Evolutionary conservation across 2,113 vertebrate species (phyloP), one percentile per base, ranked within the genome.

Genomic region (Microtus montanus): DNA sequence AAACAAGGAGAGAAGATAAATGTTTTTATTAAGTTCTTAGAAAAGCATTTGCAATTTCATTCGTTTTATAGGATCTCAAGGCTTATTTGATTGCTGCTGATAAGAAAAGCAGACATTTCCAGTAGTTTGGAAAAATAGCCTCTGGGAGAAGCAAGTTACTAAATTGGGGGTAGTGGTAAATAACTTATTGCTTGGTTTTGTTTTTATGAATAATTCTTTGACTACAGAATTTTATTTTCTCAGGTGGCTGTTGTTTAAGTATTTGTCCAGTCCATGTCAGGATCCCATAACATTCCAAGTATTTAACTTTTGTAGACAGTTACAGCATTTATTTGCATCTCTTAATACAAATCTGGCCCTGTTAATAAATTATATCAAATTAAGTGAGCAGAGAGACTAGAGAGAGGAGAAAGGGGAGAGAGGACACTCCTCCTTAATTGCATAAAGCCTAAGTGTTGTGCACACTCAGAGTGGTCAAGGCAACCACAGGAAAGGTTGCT

Each of bases 21-120:
- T 88, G 2, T 73, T 94, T 94, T 95, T 90, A 84, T 74, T 52
- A 77, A 80, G 70, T n/a, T 85, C 15, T 20, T 6, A 66, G 66
- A 41, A n/a, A 70, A 87, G 41, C 30, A 28, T 26, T 91, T 91
- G 26, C 73, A 77, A 64, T 94, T 44, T 44, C 1, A 3, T 41
- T 61, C 13, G 1, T 70, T 92, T 79, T 84, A 0, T 41, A 33
- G 20, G 35, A 54, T 20, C 10, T 54, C 6, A 73, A 11, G 64
- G 35, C 33, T 87, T 68, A 90, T 49, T 63, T 68, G 28, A 33
- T 58, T 89, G 28, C 15, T 61, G 75, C 52, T 83, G 47, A 82
- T 47, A 74, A 88, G 8, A 26, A 10, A 78, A 88, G 71, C 5
- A 80, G 33, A 87, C 26, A 3, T 80, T 71, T 79, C 63, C 44